Base-by-base conservation (phyloP, 2,797 vertebrate genomes). In the Chaetodon trifasciatus region DNA sequence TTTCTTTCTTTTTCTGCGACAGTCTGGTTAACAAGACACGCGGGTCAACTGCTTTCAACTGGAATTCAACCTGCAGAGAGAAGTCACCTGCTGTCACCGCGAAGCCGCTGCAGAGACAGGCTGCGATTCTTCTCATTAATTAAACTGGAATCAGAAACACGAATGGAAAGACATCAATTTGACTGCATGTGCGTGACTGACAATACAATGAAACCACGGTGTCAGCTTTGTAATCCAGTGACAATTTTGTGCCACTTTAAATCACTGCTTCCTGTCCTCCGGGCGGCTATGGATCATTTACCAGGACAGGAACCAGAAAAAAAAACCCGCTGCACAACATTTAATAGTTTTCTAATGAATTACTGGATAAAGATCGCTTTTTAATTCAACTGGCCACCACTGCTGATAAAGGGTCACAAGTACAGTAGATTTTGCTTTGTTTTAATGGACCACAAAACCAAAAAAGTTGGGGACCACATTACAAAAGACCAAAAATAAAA, bases 11-110 rank as follows among this genome's bases (percentile, higher is more conserved):
- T 72, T 84, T 78, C 73, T 77, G 80, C 78, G 70, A 78, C 58
- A 81, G 81, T 86, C 82, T 90, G 85, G 86, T 86, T 89, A 92
- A 90, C 83, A 90, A 86, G 82, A 79, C 67, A 70, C 85, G 84
- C 35, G 47, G 81, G 86, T 90, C 85, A 75, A 64, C 84, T 67
- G 64, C 61, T 84, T 82, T 84, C 68, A 85, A 85, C 77, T 63
- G 70, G 79, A 88, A 82, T 85, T 69, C 62, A 81, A 76, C 76
- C 58, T 56, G 62, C 40, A 53, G 17, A 11, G 40, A n/a, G 37
- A 49, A 65, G 23, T 13, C 63, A 44, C 52, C 65, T 76, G 28
- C 53, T 50, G 69, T 58, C 70, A 57, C 56, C 65, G 60, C 62
- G 24, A 21, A 42, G 56, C 42, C 19, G 15, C 46, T 6, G 52